Evolutionary conservation across 2,888 invertebrate species (phyloP).

Genomic region (Sarcophaga rosellei): DNA sequence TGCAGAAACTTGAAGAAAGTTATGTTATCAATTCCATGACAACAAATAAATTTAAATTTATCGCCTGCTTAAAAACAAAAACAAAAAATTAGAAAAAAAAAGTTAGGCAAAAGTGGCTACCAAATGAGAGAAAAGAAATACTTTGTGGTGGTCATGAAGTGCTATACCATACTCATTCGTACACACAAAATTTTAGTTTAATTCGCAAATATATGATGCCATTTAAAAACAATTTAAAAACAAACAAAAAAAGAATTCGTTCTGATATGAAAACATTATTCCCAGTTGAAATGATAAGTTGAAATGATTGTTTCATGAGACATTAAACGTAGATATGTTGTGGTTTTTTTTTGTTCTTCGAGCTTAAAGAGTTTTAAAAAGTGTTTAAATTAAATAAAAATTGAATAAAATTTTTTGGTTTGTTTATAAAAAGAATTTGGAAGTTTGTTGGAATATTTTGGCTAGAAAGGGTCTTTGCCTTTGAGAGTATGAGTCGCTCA

Average conservation of each 20-base stretch:
- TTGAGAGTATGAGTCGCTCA: too few species aligned
- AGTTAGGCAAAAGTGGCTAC: background rate
- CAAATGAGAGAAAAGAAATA: background rate
- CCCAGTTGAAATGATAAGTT: background rate
- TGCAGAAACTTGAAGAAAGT: conserved; percentile 81
- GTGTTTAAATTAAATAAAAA: too few species aligned
- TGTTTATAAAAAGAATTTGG: too few species aligned
- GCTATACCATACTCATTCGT: conserved; percentile 5
- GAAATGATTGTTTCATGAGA: too few species aligned
- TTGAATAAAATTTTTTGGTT: background rate
- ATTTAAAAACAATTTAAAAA: conserved; percentile 42
- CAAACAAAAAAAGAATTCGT: background rate
- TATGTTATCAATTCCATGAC: conserved; percentile 80
- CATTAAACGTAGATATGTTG: too few species aligned
- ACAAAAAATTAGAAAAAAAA: background rate
- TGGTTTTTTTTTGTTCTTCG: too few species aligned
- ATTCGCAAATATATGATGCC: conserved; percentile 14
- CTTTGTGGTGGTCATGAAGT: conserved; percentile 12
- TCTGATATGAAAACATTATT: conserved; percentile 28
- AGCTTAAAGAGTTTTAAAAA: too few species aligned
- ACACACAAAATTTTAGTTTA: too few species aligned
- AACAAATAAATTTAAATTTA: conserved; percentile 81
- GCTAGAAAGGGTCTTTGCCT: too few species aligned
- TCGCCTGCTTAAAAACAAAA: conserved; percentile 68
- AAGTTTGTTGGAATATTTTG: too few species aligned